Base-by-base conservation (phyloP, 2,888 invertebrate genomes). In the Oscheius sp. region DNA sequence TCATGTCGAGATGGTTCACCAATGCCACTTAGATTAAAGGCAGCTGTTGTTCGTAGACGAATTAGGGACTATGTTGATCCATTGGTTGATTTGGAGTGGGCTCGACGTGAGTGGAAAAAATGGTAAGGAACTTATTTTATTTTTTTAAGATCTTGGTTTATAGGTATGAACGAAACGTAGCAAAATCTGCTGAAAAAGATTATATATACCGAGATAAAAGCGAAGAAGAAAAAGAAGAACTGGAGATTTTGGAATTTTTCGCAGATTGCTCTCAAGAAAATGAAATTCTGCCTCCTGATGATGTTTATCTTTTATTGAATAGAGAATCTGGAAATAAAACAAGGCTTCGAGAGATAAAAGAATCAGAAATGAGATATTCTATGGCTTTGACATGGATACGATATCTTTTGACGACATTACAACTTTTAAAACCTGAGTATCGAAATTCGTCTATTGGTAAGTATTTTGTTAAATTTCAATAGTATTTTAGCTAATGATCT, bases 121-220 rank as follows among this genome's bases (percentile, higher is more conserved):
- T 79, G 79, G 79, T 73, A 12, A 30, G 12, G 33, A 2, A n/a
- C 5, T n/a, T 24, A 2, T 51, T 51, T 51, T 51, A 24, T 4
- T 22, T 28, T 22, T 12, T 4, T 4, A 54, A 33, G n/a, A 3
- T 56, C 20, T 5, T 9, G n/a, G 8, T 47, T 17, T 56, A 20
- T 28, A 68, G 68, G 68, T 72, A 67, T 24, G 50, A 65, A 17
- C 57, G 44, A 32, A 69, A 69, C 22, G 49, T 69, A 4, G 69
- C 69, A 17, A 69, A 69, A 41, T 56, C 57, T 8, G 65, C 56
- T 22, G 57, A 69, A 33, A 77, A 82, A 38, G 72, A 82, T 50
- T 83, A 77, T 44, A 73, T 74, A 1, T 82, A 82, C 63, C 74
- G 75, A 33, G 65, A 75, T 9, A 84, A 79, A 67, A 73, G 76